phyloP scores from a whole-genome alignment of 2,888 invertebrate genomes.

The Frankliniella fusca region DNA sequence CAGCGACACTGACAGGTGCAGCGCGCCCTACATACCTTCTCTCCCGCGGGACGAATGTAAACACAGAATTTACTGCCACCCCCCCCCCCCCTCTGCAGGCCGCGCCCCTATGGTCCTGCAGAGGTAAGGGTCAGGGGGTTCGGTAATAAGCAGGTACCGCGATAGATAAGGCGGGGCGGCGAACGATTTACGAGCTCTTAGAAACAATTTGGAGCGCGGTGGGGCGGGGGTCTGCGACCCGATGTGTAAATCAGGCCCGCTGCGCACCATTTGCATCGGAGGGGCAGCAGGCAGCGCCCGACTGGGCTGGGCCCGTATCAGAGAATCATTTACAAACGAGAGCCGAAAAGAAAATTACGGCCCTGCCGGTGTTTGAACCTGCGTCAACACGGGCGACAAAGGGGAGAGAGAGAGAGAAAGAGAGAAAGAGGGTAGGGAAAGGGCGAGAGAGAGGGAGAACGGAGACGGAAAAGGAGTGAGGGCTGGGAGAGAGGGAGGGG shows the following conservation, averaged over 20 bases:
- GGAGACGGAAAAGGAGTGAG: not conserved
- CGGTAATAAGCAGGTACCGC: slow-evolving; percentile 10
- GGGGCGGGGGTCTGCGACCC: not conserved
- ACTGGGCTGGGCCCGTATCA: no score
- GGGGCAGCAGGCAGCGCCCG: not conserved
- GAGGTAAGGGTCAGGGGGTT: not conserved
- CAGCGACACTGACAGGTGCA: no score
- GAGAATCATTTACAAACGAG: no score
- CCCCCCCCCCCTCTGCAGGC: not conserved
- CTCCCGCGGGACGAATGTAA: no score
- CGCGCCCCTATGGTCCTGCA: not conserved
- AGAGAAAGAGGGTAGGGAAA: not conserved
- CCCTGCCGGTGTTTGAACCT: no score
- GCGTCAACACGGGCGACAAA: not conserved
- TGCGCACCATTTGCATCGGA: not conserved
- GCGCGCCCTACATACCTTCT: no score
- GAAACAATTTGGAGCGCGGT: not conserved
- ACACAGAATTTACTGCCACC: not conserved
- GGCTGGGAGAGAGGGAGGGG: not conserved
- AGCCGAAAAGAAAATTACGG: no score
- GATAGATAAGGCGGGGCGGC: not conserved
- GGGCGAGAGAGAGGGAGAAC: not conserved
- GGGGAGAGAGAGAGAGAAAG: not conserved
- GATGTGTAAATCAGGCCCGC: slow-evolving; percentile 12
- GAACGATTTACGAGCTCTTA: slow-evolving; percentile 7